Percentiles rank a stretch among this genome's conserved stretches.
Conservation (phyloP, 2,797 vertebrate genomes). For the Anableps anableps region DNA sequence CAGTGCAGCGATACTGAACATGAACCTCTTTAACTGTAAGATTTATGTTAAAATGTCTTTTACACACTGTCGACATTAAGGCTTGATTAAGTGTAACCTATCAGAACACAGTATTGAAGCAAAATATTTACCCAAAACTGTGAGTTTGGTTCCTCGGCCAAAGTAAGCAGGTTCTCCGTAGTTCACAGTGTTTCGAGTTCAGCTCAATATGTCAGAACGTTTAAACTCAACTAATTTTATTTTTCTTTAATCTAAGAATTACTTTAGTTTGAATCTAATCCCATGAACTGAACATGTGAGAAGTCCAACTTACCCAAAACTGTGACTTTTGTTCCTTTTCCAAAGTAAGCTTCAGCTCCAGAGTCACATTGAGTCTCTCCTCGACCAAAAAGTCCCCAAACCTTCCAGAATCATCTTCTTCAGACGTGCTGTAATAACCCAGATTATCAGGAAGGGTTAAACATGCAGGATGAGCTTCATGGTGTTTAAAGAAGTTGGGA, state of each 20-base stretch:
- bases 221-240: conserved; percentile 54
- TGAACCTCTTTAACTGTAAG: conserved; percentile 19
- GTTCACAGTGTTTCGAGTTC: conserved; percentile 3
- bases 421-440: conserved; percentile 4
- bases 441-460: conserved; percentile 12
- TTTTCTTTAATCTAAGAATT: neutral
- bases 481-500: neutral
- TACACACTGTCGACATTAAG: neutral
- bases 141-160: conserved; percentile 6
- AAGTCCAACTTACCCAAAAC: conserved; percentile 64
- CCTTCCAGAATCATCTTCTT: neutral
- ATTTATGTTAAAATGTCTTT: neutral
- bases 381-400: conserved; percentile 53
- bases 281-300: neutral
- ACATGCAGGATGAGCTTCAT: conserved; percentile 8
- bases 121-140: conserved; percentile 22
- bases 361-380: conserved; percentile 28
- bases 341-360: conserved; percentile 58
- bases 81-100: neutral
- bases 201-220: conserved; percentile 42
- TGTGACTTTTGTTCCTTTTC: conserved; percentile 60
- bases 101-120: neutral
- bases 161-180: conserved; percentile 2
- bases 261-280: neutral
- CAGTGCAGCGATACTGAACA: conserved; percentile 54